Base-by-base conservation (phyloP, 2,888 invertebrate species). In the Latheticus oryzae region DNA sequence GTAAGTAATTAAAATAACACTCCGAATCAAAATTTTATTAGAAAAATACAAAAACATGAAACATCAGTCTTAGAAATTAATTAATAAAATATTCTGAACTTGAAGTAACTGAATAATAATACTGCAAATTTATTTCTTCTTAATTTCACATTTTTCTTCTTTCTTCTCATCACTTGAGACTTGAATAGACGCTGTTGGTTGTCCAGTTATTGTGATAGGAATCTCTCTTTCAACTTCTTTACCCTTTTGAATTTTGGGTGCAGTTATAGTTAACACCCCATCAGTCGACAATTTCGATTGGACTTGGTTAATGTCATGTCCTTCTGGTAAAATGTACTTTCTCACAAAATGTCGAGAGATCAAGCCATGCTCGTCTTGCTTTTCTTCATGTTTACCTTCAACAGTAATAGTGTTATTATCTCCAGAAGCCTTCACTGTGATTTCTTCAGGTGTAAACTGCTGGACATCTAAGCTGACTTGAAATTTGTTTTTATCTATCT, bases 311-410 rank as follows among this genome's bases (percentile, higher is more conserved):
- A 88, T 83, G 45, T 91, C 88, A 50, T 88, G 88, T 0, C 87
- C 89, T 66, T 87, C 85, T 0, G 92, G 92, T 42, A 92, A 73
- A 38, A 84, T 73, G 72, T 91, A 92, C 54, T 88, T 83, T 19
- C 92, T 82, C 59, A 87, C 84, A 67, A 91, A 91, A 64, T 91
- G 89, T 48, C 90, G 83, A 26, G 87, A 85, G 7, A 90, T 85
- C 74, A 83, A 87, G 0, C 91, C 91, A 66, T 88, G 87, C 7
- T 87, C 85, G 64, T 90, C 89, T 30, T 84, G 83, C 65, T 87
- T 87, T 60, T 91, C 86, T 67, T 90, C 89, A 71, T 89, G 91
- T 73, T 87, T 90, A 0, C 88, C 91, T 74, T 91, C 89, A 7
- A 90, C 82, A 38, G 86, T 82, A 15, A 92, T 83, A 52, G 82